Evolutionary conservation across 37 sponge, comb jelly and placozoan genomes (phyloP).

Genomic region (Halisarca cf. caerulea): DNA sequence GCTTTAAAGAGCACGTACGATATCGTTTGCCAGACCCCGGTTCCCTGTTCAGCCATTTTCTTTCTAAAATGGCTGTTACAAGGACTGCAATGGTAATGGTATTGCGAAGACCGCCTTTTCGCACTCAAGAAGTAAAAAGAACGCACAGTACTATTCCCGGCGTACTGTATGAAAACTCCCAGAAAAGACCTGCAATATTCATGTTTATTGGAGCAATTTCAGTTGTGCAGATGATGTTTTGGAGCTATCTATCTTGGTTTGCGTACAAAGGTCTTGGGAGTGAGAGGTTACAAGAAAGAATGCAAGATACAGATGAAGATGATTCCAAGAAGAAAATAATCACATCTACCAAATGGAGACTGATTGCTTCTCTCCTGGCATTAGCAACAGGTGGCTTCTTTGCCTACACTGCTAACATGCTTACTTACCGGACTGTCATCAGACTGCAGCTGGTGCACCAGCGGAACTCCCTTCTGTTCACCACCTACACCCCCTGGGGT

Average conservation of each 20-base stretch:
- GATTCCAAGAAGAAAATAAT: background rate
- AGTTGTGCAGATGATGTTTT: conserved; percentile 56
- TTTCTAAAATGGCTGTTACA: background rate
- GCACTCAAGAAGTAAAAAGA: background rate
- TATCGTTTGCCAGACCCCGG: background rate
- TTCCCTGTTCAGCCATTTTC: too few relatives aligned
- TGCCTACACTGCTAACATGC: conserved; percentile 55
- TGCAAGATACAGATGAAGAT: background rate
- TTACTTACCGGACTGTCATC: conserved; percentile 51
- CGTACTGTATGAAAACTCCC: background rate
- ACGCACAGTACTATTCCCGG: background rate
- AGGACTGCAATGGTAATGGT: background rate
- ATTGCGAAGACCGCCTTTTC: background rate
- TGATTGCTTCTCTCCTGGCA: conserved; percentile 29
- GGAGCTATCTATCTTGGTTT: conserved; percentile 64
- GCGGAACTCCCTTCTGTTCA: background rate
- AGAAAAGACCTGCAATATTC: conserved; percentile 31
- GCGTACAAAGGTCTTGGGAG: conserved; percentile 30
- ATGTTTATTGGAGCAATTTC: conserved; percentile 40
- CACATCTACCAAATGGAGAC: conserved; percentile 47
- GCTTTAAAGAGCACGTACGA: background rate
- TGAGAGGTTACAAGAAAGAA: background rate
- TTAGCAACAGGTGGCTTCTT: conserved; percentile 56
- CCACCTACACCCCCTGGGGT: conserved; percentile 28
- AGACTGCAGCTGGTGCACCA: conserved; percentile 33